Percentiles rank a stretch among this genome's conserved stretches.
phyloP scores from a whole-genome alignment of 2,888 invertebrate species.

The Cylloceria caligata region DNA sequence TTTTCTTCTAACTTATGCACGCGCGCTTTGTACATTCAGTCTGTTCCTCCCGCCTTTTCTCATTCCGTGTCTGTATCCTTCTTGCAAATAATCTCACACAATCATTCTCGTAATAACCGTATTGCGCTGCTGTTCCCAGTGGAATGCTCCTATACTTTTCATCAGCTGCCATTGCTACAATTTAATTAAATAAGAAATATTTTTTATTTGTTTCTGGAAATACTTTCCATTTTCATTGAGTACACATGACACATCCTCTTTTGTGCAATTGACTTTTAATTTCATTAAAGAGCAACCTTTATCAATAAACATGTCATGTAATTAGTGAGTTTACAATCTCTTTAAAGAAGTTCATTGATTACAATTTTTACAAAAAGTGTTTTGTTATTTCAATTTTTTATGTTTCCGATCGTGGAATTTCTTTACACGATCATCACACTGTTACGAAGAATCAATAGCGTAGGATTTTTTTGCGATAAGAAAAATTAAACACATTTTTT shows the following conservation, averaged over 20 bases:
- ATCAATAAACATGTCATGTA: neutral
- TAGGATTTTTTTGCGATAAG: no score
- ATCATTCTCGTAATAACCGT: conserved; percentile 49
- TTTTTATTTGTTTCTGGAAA: neutral
- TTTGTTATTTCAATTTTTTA: no score
- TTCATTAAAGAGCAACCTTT: neutral
- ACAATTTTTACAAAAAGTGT: no score
- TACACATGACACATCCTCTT: no score
- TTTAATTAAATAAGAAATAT: neutral
- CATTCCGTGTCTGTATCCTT: conserved; percentile 19
- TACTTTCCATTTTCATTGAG: no score
- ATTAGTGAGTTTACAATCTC: conserved; percentile 32
- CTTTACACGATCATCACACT: no score
- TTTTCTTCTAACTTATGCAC: conserved; percentile 37
- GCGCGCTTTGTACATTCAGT: conserved; percentile 1
- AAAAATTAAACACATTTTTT: no score
- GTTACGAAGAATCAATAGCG: no score
- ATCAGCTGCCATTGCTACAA: neutral
- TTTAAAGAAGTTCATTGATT: no score
- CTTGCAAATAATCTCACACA: conserved; percentile 35
- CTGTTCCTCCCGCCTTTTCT: conserved; percentile 26
- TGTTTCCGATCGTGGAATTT: no score
- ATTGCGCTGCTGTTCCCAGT: conserved; percentile 30
- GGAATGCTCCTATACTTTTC: conserved; percentile 27
- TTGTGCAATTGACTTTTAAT: neutral